Evolutionary conservation across 2,113 vertebrate species (phyloP).

Genomic region (Aphyosemion australe): DNA sequence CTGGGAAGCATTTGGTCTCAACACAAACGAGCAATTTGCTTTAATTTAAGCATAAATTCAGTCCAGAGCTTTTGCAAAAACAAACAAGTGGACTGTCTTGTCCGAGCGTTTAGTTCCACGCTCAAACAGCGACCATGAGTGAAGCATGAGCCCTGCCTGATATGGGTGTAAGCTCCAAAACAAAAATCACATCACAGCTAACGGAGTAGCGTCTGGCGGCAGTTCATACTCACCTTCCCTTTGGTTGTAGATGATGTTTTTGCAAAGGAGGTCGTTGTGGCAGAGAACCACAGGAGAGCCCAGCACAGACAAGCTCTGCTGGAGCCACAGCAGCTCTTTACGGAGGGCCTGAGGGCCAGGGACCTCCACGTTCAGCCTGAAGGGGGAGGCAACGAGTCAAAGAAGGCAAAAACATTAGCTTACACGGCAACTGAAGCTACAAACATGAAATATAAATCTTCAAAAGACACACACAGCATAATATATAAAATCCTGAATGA

Average conservation of each 20-base stretch:
- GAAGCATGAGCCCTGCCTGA: conserved; percentile 35
- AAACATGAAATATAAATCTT: background rate
- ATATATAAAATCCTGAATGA: too few relatives aligned
- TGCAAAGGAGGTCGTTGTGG: conserved; percentile 98
- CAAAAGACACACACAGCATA: too few relatives aligned
- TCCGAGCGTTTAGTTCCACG: conserved; percentile 46
- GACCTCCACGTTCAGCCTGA: conserved; percentile 88
- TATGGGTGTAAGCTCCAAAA: conserved; percentile 47
- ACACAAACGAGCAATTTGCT: background rate
- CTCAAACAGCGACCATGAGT: conserved; percentile 37
- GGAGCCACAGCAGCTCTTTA: conserved; percentile 94
- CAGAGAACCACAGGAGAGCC: conserved; percentile 96
- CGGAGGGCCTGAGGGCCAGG: conserved; percentile 85
- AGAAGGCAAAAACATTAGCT: background rate
- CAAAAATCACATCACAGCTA: conserved; percentile 46
- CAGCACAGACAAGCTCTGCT: conserved; percentile 89
- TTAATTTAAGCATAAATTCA: background rate
- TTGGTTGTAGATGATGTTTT: conserved; percentile 98
- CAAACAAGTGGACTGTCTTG: conserved; percentile 4
- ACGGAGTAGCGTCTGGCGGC: conserved; percentile 25
- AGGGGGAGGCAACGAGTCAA: background rate
- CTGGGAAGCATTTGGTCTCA: background rate
- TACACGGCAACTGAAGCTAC: background rate
- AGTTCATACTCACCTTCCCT: conserved; percentile 85
- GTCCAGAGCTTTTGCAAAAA: background rate